Evolutionary conservation across 2,797 vertebrate species (phyloP).

Genomic region (Pseudomugil tenellus): DNA sequence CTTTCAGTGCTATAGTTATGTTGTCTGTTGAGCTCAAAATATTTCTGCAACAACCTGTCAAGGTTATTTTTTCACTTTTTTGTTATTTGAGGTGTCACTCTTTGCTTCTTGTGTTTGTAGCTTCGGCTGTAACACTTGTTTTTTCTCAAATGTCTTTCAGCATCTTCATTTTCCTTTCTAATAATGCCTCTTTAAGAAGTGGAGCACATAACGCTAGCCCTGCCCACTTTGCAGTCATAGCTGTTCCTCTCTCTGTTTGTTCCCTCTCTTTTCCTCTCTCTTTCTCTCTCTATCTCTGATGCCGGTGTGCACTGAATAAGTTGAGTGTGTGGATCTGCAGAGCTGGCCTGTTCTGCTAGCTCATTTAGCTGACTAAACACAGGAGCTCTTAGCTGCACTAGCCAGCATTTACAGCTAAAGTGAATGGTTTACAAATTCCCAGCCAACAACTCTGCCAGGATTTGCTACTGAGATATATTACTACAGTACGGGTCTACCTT

Average conservation of each 20-base stretch:
- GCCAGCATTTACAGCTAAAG: constrained; percentile 29
- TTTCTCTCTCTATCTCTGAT: constrained; percentile 33
- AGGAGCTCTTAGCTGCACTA: constrained; percentile 29
- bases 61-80: no score
- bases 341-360: constrained; percentile 47
- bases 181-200: constrained; percentile 60
- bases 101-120: background rate
- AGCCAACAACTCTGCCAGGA: constrained; percentile 20
- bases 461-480: constrained; percentile 20
- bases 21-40: background rate
- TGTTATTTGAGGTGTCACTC: background rate
- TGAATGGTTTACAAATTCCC: constrained; percentile 28
- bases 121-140: background rate
- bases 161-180: constrained; percentile 18
- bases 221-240: constrained; percentile 71
- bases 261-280: constrained; percentile 9
- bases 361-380: constrained; percentile 65
- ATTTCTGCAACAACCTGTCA: background rate
- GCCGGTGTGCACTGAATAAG: constrained; percentile 51
- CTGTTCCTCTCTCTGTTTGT: constrained; percentile 17
- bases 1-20: background rate
- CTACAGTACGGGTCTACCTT: constrained; percentile 26
- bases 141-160: constrained; percentile 2
- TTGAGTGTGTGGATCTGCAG: constrained; percentile 55
- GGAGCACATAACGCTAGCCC: constrained; percentile 43